Base-by-base conservation (phyloP, 2,888 invertebrate genomes). In the Cyclophora punctaria region DNA sequence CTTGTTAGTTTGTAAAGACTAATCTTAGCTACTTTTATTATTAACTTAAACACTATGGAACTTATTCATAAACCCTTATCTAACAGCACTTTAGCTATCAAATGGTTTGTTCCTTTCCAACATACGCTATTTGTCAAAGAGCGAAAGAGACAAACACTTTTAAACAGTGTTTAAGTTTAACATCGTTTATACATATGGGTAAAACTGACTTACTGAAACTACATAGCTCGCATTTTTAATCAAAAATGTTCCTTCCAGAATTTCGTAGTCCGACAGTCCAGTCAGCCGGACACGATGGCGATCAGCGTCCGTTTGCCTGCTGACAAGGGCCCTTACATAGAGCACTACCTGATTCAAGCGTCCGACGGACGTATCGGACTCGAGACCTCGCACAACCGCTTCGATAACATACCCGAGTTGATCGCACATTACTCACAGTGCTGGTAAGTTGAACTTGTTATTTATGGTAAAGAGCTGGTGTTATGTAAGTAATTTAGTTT, bases 331-430 rank as follows among this genome's bases (percentile, higher is more conserved):
- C 95, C 96, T 5, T 96, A 96, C 81, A 96, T 98, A 71, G 98
- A 98, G 77, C 98, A 98, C 84, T 98, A 98, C 89, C 92, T 98
- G 68, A 96, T 98, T 63, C 97, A 97, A 81, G 94, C 96, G 7
- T 91, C 93, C 47, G 91, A 91, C 44, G 94, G 94, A 48, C 92
- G 94, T 64, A 90, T 98, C 57, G 95, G 96, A 48, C 90, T 98
- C 62, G 98, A 98, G 84, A 97, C 97, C 53, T 98, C 98, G 41
- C 95, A 96, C 71, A 96, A 97, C 83, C 93, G 95, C 71, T 98
- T 98, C 81, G 94, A 95, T 75, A 96, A 96, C 68, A 96, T 98
- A 80, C 97, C 98, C 43, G 93, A 95, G 59, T 91, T 98, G 62
- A 95, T 98, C 63, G 96, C 96, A 49, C 96, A 98, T 86, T 98